Base-by-base conservation (phyloP, 2,113 vertebrate genomes). In the Dipodomys merriami region DNA sequence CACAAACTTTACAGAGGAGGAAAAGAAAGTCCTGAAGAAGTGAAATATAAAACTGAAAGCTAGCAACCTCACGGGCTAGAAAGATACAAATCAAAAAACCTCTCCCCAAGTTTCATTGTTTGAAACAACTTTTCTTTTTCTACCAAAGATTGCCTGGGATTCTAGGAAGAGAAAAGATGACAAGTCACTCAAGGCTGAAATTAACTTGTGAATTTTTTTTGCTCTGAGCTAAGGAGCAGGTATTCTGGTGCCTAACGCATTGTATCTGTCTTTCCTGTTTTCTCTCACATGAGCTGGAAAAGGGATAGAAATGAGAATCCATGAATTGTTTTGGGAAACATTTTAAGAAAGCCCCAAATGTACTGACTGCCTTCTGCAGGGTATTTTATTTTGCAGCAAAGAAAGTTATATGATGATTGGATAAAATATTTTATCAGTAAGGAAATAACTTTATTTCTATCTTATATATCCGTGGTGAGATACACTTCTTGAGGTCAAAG, bases 111-210 rank as follows among this genome's bases (percentile, higher is more conserved):
- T 82, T 60, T 85, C n/a, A 35, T 30, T 27, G 20, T 88, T 81
- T 71, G 65, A 80, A 92, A 80, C 49, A 74, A 53, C 25, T 83
- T 39, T 35, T 71, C 94, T 71, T 90, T 86, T 90, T 7, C 53
- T 57, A 23, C 7, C 27, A 4, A 0, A 7, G 19, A 44, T 88
- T 44, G 65, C 80, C 20, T 83, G 5, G 10, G 33, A 67, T 23
- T 44, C 69, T 67, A 64, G 90, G 23, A 86, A 91, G 71, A 81
- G 15, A 69, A 78, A 82, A 85, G 57, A 64, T 85, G 83, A 69
- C 74, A 83, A n/a, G 60, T 88, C 74, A 83, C 11, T 84, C 79
- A 35, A 69, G 82, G 64, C 91, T 92, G 72, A 85, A 91, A 79
- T 90, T 53, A 86, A 69, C 67, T 87, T 84, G 35, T n/a, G 53